Percentiles rank a stretch among this genome's conserved stretches.
Evolutionary conservation across 1,140 invertebrate species (phyloP).

Genomic region (Drosophila setifemur): DNA sequence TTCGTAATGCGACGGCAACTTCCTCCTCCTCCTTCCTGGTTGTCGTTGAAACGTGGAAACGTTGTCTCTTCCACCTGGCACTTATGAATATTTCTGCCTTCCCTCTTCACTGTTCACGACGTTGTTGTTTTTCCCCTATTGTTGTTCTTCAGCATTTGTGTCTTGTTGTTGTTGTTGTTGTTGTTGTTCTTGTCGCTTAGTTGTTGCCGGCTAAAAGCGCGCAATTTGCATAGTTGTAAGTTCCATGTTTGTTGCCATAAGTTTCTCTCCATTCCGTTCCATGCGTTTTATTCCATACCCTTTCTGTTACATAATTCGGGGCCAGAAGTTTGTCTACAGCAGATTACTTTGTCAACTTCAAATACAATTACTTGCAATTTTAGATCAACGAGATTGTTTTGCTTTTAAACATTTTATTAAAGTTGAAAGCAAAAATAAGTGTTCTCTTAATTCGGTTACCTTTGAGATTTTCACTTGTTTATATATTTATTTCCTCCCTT

Average conservation of each 20-base stretch:
- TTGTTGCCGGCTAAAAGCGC: slow-evolving; percentile 62
- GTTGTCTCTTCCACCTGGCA: slow-evolving; percentile 44
- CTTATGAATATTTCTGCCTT: slow-evolving; percentile 70
- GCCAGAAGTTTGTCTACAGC: not conserved
- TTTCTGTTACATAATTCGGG: not conserved
- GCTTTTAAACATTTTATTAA: too few relatives aligned
- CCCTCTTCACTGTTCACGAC: not conserved
- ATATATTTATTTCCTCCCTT: too few relatives aligned
- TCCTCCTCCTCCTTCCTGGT: slow-evolving; percentile 43
- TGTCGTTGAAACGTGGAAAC: not conserved
- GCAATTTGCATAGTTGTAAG: slow-evolving; percentile 76
- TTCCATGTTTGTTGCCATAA: slow-evolving; percentile 49
- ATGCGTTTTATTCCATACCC: slow-evolving; percentile 4
- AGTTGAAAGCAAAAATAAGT: too few relatives aligned
- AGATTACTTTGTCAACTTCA: slow-evolving; percentile 9
- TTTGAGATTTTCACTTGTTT: too few relatives aligned
- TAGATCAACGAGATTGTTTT: too few relatives aligned
- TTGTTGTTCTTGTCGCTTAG: slow-evolving; percentile 19
- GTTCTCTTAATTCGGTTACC: too few relatives aligned
- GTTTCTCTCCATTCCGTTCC: slow-evolving; percentile 40
- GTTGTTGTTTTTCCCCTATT: slow-evolving; percentile 16
- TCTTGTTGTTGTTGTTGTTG: slow-evolving; percentile 2
- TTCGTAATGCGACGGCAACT: slow-evolving; percentile 75
- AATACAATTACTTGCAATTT: not conserved
- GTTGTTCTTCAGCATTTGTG: slow-evolving; percentile 34